These are phyloP conservation scores for Miichthys miiuy DNA, from an alignment of 2,797 vertebrate species.

Conservation along the genomic window DNA sequence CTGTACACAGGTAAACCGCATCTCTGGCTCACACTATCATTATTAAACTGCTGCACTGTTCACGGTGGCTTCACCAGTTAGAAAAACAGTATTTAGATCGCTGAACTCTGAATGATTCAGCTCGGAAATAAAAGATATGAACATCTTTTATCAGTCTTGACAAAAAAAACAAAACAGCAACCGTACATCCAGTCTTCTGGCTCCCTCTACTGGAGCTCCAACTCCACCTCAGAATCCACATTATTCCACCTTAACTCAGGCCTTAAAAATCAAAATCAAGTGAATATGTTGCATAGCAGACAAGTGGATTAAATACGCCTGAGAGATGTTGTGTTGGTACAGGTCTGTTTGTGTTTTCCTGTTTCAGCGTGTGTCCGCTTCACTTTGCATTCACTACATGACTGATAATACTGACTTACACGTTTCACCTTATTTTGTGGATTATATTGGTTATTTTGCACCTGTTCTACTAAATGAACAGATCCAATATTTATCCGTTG, in stretches of 20 bases:
- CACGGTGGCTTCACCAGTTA: neutral
- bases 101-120: constrained; percentile 7
- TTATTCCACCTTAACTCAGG: neutral
- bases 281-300: neutral
- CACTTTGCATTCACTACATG: no score
- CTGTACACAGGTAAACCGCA: neutral
- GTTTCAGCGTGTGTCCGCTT: no score
- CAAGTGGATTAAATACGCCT: neutral
- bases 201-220: constrained; percentile 70
- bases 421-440: no score
- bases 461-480: neutral
- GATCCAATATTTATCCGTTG: neutral
- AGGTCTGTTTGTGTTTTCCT: constrained; percentile 1
- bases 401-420: no score
- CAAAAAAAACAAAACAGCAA: constrained; percentile 1
- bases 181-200: constrained; percentile 34
- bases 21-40: neutral
- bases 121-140: neutral
- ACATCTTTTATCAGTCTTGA: neutral
- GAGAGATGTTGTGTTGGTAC: neutral
- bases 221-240: neutral
- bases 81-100: neutral
- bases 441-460: neutral
- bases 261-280: neutral
- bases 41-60: neutral